phyloP scores from a whole-genome alignment of 2,113 vertebrate genomes.

The Apeltes quadracus region DNA sequence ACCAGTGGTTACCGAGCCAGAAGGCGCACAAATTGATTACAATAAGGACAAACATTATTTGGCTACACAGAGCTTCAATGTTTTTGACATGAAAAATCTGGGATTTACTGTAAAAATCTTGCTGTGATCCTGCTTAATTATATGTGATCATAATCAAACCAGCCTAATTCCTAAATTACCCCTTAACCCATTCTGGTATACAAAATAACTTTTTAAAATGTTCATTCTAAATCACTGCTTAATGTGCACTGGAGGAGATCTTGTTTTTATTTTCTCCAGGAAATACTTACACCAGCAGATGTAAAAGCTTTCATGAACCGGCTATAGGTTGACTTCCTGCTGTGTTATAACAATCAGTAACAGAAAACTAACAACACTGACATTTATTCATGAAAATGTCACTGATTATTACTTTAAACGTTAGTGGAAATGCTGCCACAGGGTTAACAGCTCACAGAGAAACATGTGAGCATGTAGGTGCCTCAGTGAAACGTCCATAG shows the following conservation, averaged over 20 bases:
- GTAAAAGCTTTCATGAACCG: slow-evolving; percentile 69
- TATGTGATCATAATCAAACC: no score
- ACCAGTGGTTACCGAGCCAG: neutral
- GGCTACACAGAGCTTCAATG: neutral
- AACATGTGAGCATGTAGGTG: neutral
- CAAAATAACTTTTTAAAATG: neutral
- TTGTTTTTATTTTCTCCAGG: neutral
- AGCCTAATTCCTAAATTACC: neutral
- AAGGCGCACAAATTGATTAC: neutral
- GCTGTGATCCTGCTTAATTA: no score
- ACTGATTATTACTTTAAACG: slow-evolving; percentile 65
- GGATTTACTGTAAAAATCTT: no score
- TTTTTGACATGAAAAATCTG: neutral
- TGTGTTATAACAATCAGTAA: slow-evolving; percentile 54
- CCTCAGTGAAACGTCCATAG: neutral
- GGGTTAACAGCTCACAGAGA: slow-evolving; percentile 2
- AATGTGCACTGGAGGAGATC: neutral
- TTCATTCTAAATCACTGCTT: slow-evolving; percentile 15
- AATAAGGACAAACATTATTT: neutral
- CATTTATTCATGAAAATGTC: slow-evolving; percentile 73
- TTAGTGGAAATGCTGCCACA: slow-evolving; percentile 39
- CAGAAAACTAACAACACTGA: slow-evolving; percentile 59
- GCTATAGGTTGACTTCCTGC: slow-evolving; percentile 68
- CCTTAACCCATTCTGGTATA: neutral
- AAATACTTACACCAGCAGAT: slow-evolving; percentile 38